These are phyloP conservation scores for Caiman crocodilus DNA, from an alignment of 2,797 vertebrate genomes.

Conservation along the genomic window DNA sequence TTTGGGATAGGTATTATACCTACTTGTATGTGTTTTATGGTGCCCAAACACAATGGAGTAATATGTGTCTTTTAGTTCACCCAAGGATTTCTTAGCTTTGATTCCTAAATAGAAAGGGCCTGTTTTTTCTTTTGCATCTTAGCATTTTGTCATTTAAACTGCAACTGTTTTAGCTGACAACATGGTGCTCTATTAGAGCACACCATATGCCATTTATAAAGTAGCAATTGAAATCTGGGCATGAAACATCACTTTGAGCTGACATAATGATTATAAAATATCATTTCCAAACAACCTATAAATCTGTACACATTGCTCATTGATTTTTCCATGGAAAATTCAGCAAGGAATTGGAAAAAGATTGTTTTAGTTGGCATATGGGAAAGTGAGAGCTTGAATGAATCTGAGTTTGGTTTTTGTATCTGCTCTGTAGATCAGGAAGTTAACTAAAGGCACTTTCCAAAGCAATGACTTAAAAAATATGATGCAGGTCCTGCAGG, in stretches of 20 bases:
- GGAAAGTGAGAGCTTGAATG: not conserved
- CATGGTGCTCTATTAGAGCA: constrained; percentile 4
- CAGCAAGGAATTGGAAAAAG: not conserved
- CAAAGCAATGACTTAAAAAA: not conserved
- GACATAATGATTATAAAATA: constrained; percentile 11
- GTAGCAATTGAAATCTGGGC: not conserved
- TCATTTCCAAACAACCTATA: not conserved
- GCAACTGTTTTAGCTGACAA: not conserved
- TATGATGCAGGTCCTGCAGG: not conserved
- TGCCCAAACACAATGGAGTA: too few relatives aligned
- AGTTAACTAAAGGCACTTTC: not conserved
- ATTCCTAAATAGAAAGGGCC: not conserved
- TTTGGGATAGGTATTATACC: too few relatives aligned
- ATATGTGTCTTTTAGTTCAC: not conserved
- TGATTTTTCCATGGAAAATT: not conserved
- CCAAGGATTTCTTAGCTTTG: not conserved
- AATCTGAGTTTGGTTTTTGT: not conserved
- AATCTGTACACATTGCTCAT: not conserved
- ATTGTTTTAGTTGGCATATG: not conserved
- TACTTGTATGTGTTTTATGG: too few relatives aligned
- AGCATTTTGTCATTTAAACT: not conserved
- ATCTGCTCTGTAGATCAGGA: not conserved
- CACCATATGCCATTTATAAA: constrained; percentile 27
- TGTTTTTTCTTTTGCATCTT: not conserved
- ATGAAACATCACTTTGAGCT: constrained; percentile 6